Evolutionary conservation across 2,113 vertebrate genomes (phyloP), one percentile per base, ranked within the genome.

Genomic region (Vanacampus margaritifer): DNA sequence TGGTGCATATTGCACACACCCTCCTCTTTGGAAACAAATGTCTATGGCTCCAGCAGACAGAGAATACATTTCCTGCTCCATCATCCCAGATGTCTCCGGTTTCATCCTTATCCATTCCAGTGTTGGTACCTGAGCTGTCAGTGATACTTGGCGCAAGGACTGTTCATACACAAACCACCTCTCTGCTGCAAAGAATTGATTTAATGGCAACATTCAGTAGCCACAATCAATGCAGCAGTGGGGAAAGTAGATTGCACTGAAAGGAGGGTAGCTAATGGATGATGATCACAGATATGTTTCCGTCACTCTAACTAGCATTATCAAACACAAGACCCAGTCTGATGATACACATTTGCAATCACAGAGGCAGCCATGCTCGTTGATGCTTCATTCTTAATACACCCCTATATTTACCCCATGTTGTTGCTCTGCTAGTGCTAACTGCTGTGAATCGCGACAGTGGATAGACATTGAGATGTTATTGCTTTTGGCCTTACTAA

Each of bases 131-230:
- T 23, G 54, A 37, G 59, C 79, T 69, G 72, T 81, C 79, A 76
- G 75, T 81, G 84, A 89, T 87, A 75, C 84, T 78, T 71, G 75
- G 79, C 84, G 86, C 81, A 83, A 85, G 83, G 83, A 74, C 83
- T 85, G 77, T 84, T 86, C 88, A 88, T 86, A 87, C 82, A 90
- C 86, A 90, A 89, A 91, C 78, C 85, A 88, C 91, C 90, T 84
- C 81, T 92, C 86, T 88, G 86, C 82, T 86, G 68, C 71, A 83
- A 82, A 84, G 79, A 86, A 92, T 90, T 89, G 91, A 91, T 91
- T 91, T 91, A 89, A 89, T 86, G 90, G 89, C 89, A 89, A 73
- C 81, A 76, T 86, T 76, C 86, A 73, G 75, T 86, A 82, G 79
- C 87, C 76, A 68, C 85, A 90, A 91, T 93, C 89, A 72, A 91